Evolutionary conservation across 2,797 vertebrate genomes (phyloP), one percentile per base, ranked within the genome.

Genomic region (Onychomys leucogaster): DNA sequence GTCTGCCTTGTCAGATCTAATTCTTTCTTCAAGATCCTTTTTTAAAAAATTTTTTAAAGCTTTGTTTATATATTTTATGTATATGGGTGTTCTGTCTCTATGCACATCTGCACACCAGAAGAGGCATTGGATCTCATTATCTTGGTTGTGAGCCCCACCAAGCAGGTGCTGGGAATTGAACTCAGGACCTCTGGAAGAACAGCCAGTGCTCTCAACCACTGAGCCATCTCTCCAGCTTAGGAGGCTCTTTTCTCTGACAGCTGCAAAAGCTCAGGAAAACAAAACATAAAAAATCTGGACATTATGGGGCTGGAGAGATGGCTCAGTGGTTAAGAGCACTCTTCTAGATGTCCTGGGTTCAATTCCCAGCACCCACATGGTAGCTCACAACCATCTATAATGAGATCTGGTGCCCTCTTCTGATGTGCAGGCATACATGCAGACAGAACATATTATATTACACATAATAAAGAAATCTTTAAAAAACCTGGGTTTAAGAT

Each of bases 241-340:
- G 49, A 67, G 17, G 6, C 84, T 93, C 27, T 63, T 93, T 91
- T 59, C 29, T 92, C 57, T 89, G 69, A 6, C 49, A 96, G 49
- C 6, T 87, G 41, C 46, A 94, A 94, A 65, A 75, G 43, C 29
- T 75, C 81, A 87, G 61, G 69, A 90, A 76, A 94, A 83, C n/a
- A 57, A 12, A 43, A 46, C 55, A 85, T 59, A 34, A 32, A 94
- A 93, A 46, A 91, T 71, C 17, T 61, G 17, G 34, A 17, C n/a
- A 37, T 71, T 71, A 61, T 61, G 67, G 34, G 11, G 23, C 37
- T 75, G 21, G 37, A 43, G 37, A 75, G 71, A 75, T 43, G 41
- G 67, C 21, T 71, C 67, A 71, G 71, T 69, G 23, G 21, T 41
- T 73, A 41, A 73, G 8, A 73, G 37, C 71, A 43, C 71, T 41